Evolutionary conservation across 2,113 vertebrate species (phyloP).

Genomic region (Catagonus wagneri): DNA sequence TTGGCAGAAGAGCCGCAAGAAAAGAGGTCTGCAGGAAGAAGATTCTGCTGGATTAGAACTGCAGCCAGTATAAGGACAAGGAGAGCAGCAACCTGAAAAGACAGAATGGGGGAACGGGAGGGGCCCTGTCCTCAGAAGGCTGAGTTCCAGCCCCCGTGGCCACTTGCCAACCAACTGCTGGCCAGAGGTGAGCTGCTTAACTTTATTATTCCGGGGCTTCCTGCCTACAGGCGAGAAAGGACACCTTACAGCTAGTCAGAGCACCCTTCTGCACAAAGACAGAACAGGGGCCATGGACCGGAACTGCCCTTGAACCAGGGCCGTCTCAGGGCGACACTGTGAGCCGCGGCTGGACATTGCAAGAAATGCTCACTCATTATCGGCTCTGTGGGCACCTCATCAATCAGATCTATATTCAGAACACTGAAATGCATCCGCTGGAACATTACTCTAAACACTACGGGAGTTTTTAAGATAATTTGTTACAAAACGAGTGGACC

Average conservation of each 20-base stretch:
- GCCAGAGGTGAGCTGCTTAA: not conserved
- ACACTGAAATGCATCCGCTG: not conserved
- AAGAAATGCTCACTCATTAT: not conserved
- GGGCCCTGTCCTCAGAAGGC: not conserved
- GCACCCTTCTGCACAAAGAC: not conserved
- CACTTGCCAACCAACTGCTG: not conserved
- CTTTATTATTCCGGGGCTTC: too few species aligned
- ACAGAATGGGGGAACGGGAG: not conserved
- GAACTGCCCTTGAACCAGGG: not conserved
- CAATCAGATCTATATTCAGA: not conserved
- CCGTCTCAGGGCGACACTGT: not conserved
- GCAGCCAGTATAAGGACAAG: not conserved
- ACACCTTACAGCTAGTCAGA: not conserved
- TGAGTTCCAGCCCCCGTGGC: not conserved
- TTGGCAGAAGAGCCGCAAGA: not conserved
- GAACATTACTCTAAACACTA: not conserved
- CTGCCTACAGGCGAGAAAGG: too few species aligned
- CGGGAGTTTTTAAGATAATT: not conserved
- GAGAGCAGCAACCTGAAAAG: rapidly evolving
- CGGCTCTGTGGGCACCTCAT: rapidly evolving
- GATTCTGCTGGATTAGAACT: not conserved
- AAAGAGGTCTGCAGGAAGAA: not conserved
- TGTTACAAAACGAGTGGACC: not conserved
- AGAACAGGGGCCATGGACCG: not conserved
- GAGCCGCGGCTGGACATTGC: rapidly evolving